phyloP scores from a whole-genome alignment of 2,113 vertebrate genomes.

The Abramis brama region DNA sequence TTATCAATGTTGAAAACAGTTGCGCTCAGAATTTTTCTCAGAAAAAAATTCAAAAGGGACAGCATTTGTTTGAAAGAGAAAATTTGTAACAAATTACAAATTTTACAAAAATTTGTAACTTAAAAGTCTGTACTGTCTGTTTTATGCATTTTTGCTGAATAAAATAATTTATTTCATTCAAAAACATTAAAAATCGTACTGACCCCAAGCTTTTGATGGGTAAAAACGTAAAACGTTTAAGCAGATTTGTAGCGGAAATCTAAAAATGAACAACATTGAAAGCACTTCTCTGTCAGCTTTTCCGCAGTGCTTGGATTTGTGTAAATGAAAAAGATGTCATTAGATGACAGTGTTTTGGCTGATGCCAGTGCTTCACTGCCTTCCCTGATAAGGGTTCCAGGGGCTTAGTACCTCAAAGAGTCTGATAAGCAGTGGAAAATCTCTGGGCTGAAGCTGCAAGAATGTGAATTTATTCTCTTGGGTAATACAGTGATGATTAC shows the following conservation, averaged over 20 bases:
- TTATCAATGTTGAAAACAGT: neutral
- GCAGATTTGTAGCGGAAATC: neutral
- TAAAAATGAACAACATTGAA: neutral
- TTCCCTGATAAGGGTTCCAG: slow-evolving; percentile 45
- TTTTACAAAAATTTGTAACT: no score
- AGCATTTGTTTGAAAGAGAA: neutral
- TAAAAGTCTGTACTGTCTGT: neutral
- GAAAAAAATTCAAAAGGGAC: neutral
- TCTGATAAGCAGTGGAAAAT: slow-evolving; percentile 29
- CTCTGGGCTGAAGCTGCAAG: slow-evolving; percentile 58
- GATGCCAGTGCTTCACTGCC: neutral
- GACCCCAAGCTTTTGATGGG: neutral
- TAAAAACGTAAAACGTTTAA: neutral
- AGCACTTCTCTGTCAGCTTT: neutral
- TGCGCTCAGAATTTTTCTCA: neutral
- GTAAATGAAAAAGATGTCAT: neutral
- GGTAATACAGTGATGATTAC: slow-evolving; percentile 37
- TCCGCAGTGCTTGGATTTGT: neutral
- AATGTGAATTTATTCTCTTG: slow-evolving; percentile 2
- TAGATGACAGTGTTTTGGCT: slow-evolving; percentile 27
- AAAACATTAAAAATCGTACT: neutral
- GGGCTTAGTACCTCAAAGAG: slow-evolving; percentile 22
- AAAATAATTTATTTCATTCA: neutral
- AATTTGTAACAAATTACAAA: no score
- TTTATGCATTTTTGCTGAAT: neutral